Base-by-base conservation (phyloP, 30 jellyfish, hydroid and myxozoan genomes). In the Rhopilema esculentum region DNA sequence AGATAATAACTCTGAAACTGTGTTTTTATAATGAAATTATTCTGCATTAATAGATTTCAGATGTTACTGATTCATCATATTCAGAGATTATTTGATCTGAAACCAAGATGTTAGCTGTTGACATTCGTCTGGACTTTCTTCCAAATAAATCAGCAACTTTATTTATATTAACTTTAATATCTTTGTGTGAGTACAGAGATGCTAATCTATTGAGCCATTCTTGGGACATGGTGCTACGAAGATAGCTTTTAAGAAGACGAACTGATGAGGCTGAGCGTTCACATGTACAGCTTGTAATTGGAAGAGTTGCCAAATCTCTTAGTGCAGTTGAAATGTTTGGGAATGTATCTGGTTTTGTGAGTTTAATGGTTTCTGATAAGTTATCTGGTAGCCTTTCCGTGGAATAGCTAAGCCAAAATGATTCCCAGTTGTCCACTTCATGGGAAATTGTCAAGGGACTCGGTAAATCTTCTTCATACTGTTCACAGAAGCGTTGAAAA, bases 391-490 rank as follows among this genome's bases (percentile, higher is more conserved):
- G 84, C 17, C 62, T 1, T 27, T 28, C 63, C 28, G 0, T 1
- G 40, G 62, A 57, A n/a, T 1, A 4, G 28, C 17, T 27, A 17
- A 25, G 8, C 80, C 80, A 70, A 6, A 7, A 4, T 0, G 80
- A 70, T 28, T 70, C 80, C 80, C 80, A 70, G 48, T 24, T 70
- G 24, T 70, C 80, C 4, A 70, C 66, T 27, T 70, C 80, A 27
- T 70, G 27, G 63, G 49, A 40, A 40, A 40, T 40, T 2, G 9
- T 40, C 12, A 12, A 40, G 9, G 12, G 6, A 40, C 12, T 40
- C 57, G 57, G 57, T 12, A 40, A 2, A 40, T 40, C 57, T 40
- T 40, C 12, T 2, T 6, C 57, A 40, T 40, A 40, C 57, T 40
- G 6, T 6, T 2, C 6, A 40, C 57, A 40, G 57, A 40, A 40